Evolutionary conservation across 2,888 invertebrate genomes (phyloP).

Genomic region (Acrocera orbiculus): DNA sequence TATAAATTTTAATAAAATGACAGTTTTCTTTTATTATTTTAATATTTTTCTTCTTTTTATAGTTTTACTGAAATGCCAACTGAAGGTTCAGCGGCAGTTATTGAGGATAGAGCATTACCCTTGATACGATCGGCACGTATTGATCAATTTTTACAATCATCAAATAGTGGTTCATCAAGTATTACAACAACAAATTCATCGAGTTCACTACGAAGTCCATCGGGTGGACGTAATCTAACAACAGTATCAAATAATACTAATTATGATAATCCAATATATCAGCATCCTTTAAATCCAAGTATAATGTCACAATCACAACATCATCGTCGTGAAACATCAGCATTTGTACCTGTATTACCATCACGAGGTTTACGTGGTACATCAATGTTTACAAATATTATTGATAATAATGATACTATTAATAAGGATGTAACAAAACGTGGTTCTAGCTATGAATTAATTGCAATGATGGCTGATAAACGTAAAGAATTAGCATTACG

Average conservation of each 20-base stretch:
- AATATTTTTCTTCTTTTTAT: background rate
- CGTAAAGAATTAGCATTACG: constrained; percentile 61
- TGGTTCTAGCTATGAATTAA: constrained; percentile 55
- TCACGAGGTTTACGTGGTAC: constrained; percentile 51
- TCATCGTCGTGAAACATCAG: constrained; percentile 62
- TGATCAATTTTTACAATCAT: constrained; percentile 42
- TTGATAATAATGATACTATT: constrained; percentile 41
- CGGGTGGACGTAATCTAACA: constrained; percentile 34
- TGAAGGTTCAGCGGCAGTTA: constrained; percentile 19
- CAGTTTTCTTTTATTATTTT: too few relatives aligned
- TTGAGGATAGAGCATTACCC: constrained; percentile 22
- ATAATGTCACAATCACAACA: constrained; percentile 33
- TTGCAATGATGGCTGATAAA: constrained; percentile 83
- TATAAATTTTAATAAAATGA: too few relatives aligned
- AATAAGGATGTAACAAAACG: constrained; percentile 36
- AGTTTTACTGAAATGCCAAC: constrained; percentile 20
- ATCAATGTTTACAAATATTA: constrained; percentile 48
- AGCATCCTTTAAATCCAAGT: constrained; percentile 38
- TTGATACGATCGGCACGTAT: constrained; percentile 34
- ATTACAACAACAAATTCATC: constrained; percentile 16
- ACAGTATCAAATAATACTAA: constrained; percentile 29
- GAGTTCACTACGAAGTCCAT: constrained; percentile 21
- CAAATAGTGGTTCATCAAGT: constrained; percentile 26
- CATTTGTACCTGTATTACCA: constrained; percentile 76
- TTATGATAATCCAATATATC: constrained; percentile 47